These are phyloP conservation scores for Noctua comes DNA, from an alignment of 2,888 invertebrate genomes.

Conservation along the genomic window DNA sequence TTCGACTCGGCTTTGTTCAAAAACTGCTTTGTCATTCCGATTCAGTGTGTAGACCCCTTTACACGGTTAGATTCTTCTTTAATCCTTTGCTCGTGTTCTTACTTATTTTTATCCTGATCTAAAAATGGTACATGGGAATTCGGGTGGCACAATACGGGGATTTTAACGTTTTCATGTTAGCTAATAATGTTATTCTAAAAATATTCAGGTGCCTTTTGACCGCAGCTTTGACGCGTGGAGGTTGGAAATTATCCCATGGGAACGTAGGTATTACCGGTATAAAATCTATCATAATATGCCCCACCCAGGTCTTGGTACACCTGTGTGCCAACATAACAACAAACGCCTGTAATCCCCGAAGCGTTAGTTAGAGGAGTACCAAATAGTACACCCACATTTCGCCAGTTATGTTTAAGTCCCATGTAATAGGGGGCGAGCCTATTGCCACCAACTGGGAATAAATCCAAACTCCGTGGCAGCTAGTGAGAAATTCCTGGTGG, in stretches of 20 bases:
- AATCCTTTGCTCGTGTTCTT: conserved; percentile 17
- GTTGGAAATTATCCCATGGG: too few species aligned
- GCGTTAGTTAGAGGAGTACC: neutral
- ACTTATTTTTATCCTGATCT: neutral
- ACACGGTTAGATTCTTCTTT: conserved; percentile 35
- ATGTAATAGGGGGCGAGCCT: too few species aligned
- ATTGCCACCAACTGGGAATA: too few species aligned
- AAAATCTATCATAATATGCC: neutral
- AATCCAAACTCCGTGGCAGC: too few species aligned
- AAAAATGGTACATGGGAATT: neutral
- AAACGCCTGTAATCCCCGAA: neutral
- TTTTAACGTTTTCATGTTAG: neutral
- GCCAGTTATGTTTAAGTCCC: neutral
- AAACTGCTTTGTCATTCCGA: too few species aligned
- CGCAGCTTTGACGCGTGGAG: neutral
- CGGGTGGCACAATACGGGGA: neutral
- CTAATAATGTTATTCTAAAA: neutral
- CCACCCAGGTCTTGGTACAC: neutral
- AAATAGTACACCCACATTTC: neutral
- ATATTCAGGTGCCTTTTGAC: neutral
- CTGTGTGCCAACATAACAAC: too few species aligned
- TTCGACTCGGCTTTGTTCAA: neutral
- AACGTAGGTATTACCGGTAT: neutral
- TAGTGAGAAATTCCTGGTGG: too few species aligned
- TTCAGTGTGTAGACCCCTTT: neutral